Evolutionary conservation across 2,797 vertebrate species (phyloP).

Genomic region (Thripadectes ignobilis): DNA sequence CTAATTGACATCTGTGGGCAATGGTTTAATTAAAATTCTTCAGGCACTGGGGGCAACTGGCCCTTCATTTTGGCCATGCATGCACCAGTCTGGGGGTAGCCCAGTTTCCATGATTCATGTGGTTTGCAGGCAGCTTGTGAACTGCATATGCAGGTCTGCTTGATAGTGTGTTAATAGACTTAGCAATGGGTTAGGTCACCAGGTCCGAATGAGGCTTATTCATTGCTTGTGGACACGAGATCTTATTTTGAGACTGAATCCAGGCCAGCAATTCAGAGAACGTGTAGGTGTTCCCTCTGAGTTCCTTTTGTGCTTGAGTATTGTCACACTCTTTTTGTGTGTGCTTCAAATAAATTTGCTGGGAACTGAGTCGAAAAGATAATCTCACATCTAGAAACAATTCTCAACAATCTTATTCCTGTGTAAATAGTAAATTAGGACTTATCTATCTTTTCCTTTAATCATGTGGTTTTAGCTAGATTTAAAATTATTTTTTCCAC

Average conservation of each 20-base stretch:
- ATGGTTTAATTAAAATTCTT: neutral
- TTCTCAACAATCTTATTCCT: neutral
- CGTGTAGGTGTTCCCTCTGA: neutral
- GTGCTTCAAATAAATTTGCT: neutral
- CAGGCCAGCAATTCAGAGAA: neutral
- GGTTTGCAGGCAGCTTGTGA: neutral
- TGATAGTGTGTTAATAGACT: too few relatives aligned
- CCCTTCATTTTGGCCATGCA: neutral
- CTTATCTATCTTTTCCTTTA: neutral
- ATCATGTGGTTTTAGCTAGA: neutral
- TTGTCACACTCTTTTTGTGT: neutral
- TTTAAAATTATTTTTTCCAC: neutral
- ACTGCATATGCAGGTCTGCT: neutral
- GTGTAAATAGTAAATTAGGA: neutral
- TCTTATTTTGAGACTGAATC: neutral
- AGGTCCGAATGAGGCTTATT: neutral
- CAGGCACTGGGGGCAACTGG: neutral
- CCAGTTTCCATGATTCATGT: neutral
- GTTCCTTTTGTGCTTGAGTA: neutral
- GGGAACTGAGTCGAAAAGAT: neutral
- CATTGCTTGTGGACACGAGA: neutral
- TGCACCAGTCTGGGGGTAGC: neutral
- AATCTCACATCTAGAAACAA: neutral
- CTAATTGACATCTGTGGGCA: neutral
- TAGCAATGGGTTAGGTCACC: neutral